Evolutionary conservation across 2,888 invertebrate species (phyloP).

Genomic region (Diploptera punctata): DNA sequence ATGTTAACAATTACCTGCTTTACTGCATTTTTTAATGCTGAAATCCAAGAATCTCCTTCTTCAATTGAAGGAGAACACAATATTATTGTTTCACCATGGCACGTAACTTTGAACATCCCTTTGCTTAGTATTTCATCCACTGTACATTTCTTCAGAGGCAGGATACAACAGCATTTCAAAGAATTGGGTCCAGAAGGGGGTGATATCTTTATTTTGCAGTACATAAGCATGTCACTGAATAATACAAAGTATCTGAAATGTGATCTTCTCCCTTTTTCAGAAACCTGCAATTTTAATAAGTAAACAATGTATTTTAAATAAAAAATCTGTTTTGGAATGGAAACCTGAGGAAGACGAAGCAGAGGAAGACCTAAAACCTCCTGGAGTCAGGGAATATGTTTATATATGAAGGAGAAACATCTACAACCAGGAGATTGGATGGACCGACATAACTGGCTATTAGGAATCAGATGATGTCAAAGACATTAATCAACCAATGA

Average conservation of each 20-base stretch:
- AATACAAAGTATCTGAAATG: conserved; percentile 71
- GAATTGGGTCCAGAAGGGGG: conserved; percentile 64
- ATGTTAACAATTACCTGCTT: conserved; percentile 58
- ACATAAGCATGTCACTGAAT: conserved; percentile 75
- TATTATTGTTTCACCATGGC: conserved; percentile 63
- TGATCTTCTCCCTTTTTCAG: conserved; percentile 44
- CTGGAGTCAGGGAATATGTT: too few relatives aligned
- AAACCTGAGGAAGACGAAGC: too few relatives aligned
- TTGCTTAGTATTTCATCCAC: conserved; percentile 64
- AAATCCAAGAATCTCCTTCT: conserved; percentile 64
- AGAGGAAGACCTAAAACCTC: too few relatives aligned
- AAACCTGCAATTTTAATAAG: too few relatives aligned
- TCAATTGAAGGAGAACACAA: conserved; percentile 62
- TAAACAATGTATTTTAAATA: too few relatives aligned
- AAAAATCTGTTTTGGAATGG: too few relatives aligned
- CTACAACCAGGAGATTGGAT: too few relatives aligned
- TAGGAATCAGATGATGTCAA: too few relatives aligned
- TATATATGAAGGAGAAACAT: too few relatives aligned
- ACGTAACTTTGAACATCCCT: conserved; percentile 66
- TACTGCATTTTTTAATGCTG: conserved; percentile 62
- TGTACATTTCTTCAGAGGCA: conserved; percentile 73
- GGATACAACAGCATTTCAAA: conserved; percentile 68
- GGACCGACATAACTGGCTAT: too few relatives aligned
- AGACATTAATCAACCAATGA: too few relatives aligned
- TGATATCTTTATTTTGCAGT: conserved; percentile 68